Conservation (phyloP, 2,113 vertebrate species). For the Bucco capensis region DNA sequence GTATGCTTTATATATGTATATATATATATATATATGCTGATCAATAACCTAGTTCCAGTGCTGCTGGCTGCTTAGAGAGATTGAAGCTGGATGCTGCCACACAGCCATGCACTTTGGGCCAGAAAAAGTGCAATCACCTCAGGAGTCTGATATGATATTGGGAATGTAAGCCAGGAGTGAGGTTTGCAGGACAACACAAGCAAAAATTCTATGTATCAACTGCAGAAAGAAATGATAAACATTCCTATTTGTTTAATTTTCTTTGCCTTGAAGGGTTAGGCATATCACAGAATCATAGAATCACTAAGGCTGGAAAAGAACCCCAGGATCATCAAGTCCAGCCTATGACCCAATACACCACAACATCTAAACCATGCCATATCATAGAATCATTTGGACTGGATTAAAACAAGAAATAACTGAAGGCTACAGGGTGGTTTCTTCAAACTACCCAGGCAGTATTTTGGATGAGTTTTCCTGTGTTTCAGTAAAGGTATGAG, state of each 20-base stretch:
- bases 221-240: background rate
- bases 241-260: background rate
- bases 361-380: too few relatives aligned
- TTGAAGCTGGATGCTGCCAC: background rate
- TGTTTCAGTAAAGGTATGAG: background rate
- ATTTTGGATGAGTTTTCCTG: background rate
- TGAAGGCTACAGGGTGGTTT: background rate
- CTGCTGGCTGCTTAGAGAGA: background rate
- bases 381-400: too few relatives aligned
- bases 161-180: background rate
- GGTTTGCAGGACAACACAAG: constrained; percentile 7
- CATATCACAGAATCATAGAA: too few relatives aligned
- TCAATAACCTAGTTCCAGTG: too few relatives aligned
- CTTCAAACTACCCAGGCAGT: background rate
- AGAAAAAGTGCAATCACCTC: background rate
- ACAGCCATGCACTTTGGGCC: background rate
- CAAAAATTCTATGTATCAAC: background rate
- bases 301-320: too few relatives aligned
- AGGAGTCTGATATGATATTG: background rate
- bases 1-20: background rate
- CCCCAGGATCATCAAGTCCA: too few relatives aligned
- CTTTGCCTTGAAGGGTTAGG: background rate
- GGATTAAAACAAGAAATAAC: background rate
- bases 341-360: too few relatives aligned
- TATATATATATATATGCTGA: too few relatives aligned